Evolutionary conservation across 35 echinoderm and acorn worm genomes (phyloP).

Genomic region (Stichopus chloronotus): DNA sequence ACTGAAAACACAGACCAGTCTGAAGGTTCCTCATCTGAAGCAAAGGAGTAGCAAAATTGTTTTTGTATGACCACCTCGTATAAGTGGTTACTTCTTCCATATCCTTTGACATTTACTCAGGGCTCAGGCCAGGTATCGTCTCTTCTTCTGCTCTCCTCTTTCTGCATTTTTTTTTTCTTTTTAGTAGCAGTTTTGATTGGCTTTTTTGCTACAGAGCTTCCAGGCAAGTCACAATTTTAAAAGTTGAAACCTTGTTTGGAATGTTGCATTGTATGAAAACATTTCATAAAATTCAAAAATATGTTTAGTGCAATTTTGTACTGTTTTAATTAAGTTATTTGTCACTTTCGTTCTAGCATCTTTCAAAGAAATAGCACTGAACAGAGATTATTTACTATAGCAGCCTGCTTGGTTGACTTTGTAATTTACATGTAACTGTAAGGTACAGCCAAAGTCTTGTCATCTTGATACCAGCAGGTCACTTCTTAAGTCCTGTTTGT

Average conservation of each 20-base stretch:
- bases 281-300: neutral
- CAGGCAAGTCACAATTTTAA: neutral
- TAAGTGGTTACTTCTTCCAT: neutral
- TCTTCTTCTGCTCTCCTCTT: neutral
- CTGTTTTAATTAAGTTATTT: neutral
- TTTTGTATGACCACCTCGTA: neutral
- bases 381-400: neutral
- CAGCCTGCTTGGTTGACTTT: too few species aligned
- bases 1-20: conserved; percentile 19
- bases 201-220: neutral
- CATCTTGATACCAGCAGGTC: neutral
- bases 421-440: neutral
- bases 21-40: neutral
- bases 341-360: neutral
- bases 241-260: neutral
- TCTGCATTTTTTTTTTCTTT: neutral
- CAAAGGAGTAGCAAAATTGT: neutral
- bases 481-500: too few species aligned
- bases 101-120: neutral
- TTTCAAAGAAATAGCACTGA: neutral
- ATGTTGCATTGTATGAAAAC: neutral
- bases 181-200: neutral
- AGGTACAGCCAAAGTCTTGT: neutral
- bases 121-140: neutral
- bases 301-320: conserved; percentile 13